phyloP scores from a whole-genome alignment of 2,797 vertebrate genomes.

The Mormyrops attenuatus region DNA sequence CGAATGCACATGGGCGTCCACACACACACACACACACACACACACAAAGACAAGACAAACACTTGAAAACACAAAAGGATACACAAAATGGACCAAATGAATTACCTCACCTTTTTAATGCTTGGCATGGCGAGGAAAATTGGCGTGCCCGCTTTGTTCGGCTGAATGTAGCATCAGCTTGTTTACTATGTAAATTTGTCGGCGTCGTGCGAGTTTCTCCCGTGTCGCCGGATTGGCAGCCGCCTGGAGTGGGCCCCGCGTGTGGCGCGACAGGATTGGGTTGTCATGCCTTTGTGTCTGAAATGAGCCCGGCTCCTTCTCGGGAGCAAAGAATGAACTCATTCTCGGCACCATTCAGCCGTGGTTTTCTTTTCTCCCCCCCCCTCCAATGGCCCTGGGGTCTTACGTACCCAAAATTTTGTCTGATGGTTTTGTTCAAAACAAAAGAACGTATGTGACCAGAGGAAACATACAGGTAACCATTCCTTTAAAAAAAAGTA shows the following conservation, averaged over 20 bases:
- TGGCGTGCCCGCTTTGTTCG: neutral
- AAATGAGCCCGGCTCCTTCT: neutral
- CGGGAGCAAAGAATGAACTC: neutral
- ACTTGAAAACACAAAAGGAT: slow-evolving; percentile 18
- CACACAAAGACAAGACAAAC: neutral
- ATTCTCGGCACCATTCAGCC: neutral
- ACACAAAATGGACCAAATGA: slow-evolving; percentile 2
- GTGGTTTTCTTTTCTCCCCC: neutral
- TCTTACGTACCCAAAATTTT: neutral
- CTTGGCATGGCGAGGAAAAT: slow-evolving; percentile 15
- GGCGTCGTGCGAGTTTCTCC: neutral
- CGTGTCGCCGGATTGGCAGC: slow-evolving; percentile 15
- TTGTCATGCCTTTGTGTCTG: slow-evolving; percentile 15
- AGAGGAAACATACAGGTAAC: neutral
- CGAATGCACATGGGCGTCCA: neutral
- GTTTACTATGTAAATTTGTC: slow-evolving; percentile 21
- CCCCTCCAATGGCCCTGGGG: neutral
- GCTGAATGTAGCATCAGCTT: slow-evolving; percentile 15
- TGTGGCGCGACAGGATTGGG: slow-evolving; percentile 7
- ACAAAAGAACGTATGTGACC: neutral
- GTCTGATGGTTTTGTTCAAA: neutral
- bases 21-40: neutral
- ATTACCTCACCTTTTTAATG: slow-evolving; percentile 23
- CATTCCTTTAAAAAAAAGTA: neutral
- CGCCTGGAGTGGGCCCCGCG: neutral